These are phyloP conservation scores for Amorpha juglandis DNA, from an alignment of 2,888 invertebrate species.

Conservation along the genomic window DNA sequence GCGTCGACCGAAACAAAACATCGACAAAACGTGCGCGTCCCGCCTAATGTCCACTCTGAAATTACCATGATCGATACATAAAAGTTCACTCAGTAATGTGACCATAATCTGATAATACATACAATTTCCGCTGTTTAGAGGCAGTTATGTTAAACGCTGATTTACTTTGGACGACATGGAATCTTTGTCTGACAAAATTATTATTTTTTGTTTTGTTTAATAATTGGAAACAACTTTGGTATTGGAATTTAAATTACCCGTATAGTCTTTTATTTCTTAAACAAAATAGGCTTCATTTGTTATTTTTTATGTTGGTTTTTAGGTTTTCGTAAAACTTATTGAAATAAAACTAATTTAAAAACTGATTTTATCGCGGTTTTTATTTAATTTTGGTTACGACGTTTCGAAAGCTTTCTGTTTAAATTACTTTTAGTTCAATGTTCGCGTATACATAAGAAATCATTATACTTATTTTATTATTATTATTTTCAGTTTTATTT, in stretches of 20 bases:
- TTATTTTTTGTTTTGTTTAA: slow-evolving; percentile 32
- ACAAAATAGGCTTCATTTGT: too few relatives aligned
- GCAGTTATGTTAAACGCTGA: slow-evolving; percentile 32
- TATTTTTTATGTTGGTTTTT: too few relatives aligned
- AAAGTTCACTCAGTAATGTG: slow-evolving; percentile 42
- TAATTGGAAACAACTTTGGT: background rate
- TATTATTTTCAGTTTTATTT: too few relatives aligned
- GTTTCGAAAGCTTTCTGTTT: too few relatives aligned
- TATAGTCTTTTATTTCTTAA: background rate
- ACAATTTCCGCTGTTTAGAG: slow-evolving; percentile 56
- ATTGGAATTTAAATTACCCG: background rate
- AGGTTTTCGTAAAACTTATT: too few relatives aligned
- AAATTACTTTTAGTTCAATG: too few relatives aligned
- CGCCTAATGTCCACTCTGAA: slow-evolving; percentile 30
- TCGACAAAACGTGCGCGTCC: too few relatives aligned
- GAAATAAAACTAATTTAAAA: too few relatives aligned
- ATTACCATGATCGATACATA: slow-evolving; percentile 45
- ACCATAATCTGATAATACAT: slow-evolving; percentile 64
- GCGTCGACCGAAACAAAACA: slow-evolving; percentile 35
- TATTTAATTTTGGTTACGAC: too few relatives aligned
- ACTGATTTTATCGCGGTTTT: too few relatives aligned
- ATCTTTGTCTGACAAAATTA: slow-evolving; percentile 34
- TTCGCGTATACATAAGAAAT: too few relatives aligned
- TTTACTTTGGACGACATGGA: slow-evolving; percentile 31
- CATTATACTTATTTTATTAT: too few relatives aligned